Evolutionary conservation across 1,140 invertebrate genomes (phyloP).

Genomic region (Theocolax elegans): DNA sequence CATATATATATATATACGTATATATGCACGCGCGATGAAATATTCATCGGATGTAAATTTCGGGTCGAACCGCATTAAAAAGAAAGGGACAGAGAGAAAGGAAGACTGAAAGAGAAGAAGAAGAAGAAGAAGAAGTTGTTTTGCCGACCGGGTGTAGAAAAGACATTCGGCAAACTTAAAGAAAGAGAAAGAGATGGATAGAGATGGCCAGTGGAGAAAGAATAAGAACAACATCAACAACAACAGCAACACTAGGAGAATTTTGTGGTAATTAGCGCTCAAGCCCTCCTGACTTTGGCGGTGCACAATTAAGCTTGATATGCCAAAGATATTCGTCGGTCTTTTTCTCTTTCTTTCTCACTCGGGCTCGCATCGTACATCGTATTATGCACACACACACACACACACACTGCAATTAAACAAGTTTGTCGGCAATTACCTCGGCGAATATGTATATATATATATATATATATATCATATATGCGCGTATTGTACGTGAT

Average conservation of each 20-base stretch:
- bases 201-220: background rate
- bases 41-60: conserved; percentile 59
- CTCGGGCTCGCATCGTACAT: too few species aligned
- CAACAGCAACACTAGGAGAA: conserved; percentile 37
- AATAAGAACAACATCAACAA: conserved; percentile 50
- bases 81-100: too few species aligned
- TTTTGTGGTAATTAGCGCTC: conserved; percentile 54
- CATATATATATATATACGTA: too few species aligned
- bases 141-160: background rate
- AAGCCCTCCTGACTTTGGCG: too few species aligned
- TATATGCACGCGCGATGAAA: conserved; percentile 50
- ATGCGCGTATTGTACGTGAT: conserved; percentile 38
- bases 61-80: conserved; percentile 48
- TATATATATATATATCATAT: background rate
- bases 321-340: conserved; percentile 4
- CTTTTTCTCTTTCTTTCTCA: too few species aligned
- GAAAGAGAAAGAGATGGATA: background rate
- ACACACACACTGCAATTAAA: conserved; percentile 56
- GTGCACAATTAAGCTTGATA: conserved; percentile 17
- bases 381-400: conserved; percentile 42
- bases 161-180: background rate
- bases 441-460: conserved; percentile 48
- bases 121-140: background rate
- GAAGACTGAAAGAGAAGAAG: background rate
- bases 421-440: conserved; percentile 57